These are phyloP conservation scores for Medauroidea extradentata DNA, from an alignment of 1,140 invertebrate species.

Conservation along the genomic window DNA sequence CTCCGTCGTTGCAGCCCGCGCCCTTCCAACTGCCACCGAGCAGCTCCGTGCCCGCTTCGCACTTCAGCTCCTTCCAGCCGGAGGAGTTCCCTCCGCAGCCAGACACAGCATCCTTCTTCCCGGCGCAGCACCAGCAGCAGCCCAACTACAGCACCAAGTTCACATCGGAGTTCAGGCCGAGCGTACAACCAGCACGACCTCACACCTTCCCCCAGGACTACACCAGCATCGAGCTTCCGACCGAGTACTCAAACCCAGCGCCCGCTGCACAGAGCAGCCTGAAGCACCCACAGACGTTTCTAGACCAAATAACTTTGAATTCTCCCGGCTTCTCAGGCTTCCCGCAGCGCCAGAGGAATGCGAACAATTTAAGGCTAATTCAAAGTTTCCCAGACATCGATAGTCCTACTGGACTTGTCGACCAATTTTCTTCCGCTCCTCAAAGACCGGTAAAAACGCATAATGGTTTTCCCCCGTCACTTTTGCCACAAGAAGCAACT, in stretches of 20 bases:
- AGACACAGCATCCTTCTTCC: background rate
- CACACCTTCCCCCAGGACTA: background rate
- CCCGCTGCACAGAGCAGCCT: background rate
- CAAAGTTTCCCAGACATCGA: background rate
- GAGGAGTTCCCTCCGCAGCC: background rate
- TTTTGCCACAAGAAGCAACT: no score
- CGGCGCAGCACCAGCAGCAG: background rate
- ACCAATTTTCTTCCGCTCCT: background rate
- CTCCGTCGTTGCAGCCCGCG: background rate
- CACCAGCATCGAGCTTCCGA: no score
- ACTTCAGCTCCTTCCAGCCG: background rate
- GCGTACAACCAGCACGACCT: background rate
- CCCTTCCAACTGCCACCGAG: constrained; percentile 4
- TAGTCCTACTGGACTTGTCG: background rate
- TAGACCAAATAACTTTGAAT: constrained; percentile 10
- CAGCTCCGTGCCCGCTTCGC: background rate
- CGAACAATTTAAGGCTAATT: constrained; percentile 1
- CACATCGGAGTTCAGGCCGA: background rate
- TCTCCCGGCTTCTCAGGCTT: constrained; percentile 1
- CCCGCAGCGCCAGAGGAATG: background rate
- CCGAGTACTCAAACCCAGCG: background rate
- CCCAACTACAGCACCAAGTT: background rate
- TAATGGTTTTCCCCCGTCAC: no score
- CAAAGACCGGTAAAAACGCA: background rate
- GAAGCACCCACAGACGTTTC: background rate